Base-by-base conservation (phyloP, 2,797 vertebrate genomes). In the Enteromius afrohamiltoni region DNA sequence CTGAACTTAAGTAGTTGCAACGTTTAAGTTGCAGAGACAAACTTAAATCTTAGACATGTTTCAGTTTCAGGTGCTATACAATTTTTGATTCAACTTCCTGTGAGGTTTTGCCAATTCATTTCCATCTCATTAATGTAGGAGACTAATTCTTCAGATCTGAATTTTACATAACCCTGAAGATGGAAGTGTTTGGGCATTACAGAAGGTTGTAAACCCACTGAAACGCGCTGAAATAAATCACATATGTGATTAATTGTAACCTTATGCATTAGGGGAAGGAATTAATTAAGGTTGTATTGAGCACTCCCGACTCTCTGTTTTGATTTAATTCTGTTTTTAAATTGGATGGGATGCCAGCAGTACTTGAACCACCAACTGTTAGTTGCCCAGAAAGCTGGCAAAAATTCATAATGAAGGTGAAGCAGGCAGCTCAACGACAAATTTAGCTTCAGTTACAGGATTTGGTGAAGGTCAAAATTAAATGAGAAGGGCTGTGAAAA, bases 381-480 rank as follows among this genome's bases (percentile, higher is more conserved):
- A 77, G 26, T 60, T 60, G n/a, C 23, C 53, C 74, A 19, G 37
- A 77, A 77, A 77, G 34, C 26, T 77, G 53, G 53, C 74, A 42
- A 60, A 77, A 60, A 77, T 26, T 60, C n/a, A 77, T 77, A 42
- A 42, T 26, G 74, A 77, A 60, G n/a, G 55, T 77, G 53, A 77
- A 77, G 14, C n/a, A 26, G n/a, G 34, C n/a, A 60, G 74, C 37
- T 42, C 14, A 8, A 60, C 34, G 55, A 11, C 74, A 77, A 77
- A 60, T 60, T 40, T 42, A 42, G 37, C 74, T 77, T 60, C 60
- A 60, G n/a, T 42, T 42, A 42, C 53, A 60, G 74, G 26, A 17
- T 42, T 77, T 11, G 53, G 74, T 1, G 16, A 77, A 60, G 53
- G 53, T 60, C 74, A 42, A 77, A 60, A 60, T 11, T 77, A 60